Conservation (phyloP, 1,140 invertebrate species). For the Conus ventricosus region DNA sequence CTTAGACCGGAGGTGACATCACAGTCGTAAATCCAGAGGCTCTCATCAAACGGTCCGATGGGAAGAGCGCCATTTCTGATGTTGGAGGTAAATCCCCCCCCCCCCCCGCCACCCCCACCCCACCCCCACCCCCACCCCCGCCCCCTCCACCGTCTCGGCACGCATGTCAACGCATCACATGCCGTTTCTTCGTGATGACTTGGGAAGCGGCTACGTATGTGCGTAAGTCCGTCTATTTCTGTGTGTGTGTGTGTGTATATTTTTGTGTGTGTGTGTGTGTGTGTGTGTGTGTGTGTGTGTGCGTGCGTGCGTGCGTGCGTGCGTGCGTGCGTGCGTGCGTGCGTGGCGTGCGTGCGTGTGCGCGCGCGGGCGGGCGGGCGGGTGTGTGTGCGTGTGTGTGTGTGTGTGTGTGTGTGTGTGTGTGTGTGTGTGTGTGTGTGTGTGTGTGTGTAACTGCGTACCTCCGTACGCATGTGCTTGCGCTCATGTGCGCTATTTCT, state of each 20-base stretch:
- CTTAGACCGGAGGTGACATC: background rate
- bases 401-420: background rate
- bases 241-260: no score
- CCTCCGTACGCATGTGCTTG: no score
- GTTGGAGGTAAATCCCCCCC: no score
- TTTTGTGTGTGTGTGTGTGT: slow-evolving; percentile 4
- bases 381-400: background rate
- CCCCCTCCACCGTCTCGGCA: no score
- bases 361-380: background rate
- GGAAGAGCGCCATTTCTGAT: background rate
- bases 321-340: background rate
- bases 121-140: no score
- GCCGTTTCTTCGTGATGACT: background rate
- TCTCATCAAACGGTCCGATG: background rate
- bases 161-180: no score
- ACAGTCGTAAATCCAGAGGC: background rate
- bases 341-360: background rate
- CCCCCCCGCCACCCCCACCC: no score
- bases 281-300: slow-evolving; percentile 10
- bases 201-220: background rate
- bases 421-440: no score
- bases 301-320: background rate
- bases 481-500: background rate
- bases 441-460: no score
- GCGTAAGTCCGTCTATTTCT: background rate